Conservation (phyloP, 2,797 vertebrate genomes). For the Pelodytes ibericus region DNA sequence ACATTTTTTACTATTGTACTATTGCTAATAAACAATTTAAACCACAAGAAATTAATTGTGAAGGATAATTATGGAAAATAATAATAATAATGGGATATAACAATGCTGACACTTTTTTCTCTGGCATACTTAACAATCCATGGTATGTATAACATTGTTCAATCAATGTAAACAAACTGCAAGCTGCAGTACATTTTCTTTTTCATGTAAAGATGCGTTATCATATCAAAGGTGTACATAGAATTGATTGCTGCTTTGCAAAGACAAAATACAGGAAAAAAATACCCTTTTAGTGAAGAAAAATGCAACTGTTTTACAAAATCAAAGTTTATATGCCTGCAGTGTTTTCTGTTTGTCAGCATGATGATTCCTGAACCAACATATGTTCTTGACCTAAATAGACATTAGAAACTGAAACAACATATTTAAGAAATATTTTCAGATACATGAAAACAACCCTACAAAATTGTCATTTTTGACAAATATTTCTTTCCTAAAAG, state of each 20-base stretch:
- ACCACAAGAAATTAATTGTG: too few relatives aligned
- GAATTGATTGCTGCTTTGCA: slow-evolving; percentile 41
- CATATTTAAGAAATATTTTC: slow-evolving; percentile 40
- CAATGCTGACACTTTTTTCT: too few relatives aligned
- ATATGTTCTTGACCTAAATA: slow-evolving; percentile 51
- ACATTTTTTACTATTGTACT: too few relatives aligned
- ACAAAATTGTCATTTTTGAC: slow-evolving; percentile 37
- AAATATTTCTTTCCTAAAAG: slow-evolving; percentile 41
- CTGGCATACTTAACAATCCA: too few relatives aligned
- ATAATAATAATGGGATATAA: too few relatives aligned
- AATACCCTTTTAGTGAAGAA: slow-evolving; percentile 13
- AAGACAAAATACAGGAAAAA: slow-evolving; percentile 31
- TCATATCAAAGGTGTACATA: slow-evolving; percentile 45
- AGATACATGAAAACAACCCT: slow-evolving; percentile 30
- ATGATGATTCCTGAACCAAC: slow-evolving; percentile 40
- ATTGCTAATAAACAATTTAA: too few relatives aligned
- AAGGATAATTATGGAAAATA: too few relatives aligned
- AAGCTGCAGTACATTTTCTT: slow-evolving; percentile 31
- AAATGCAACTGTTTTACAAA: slow-evolving; percentile 48
- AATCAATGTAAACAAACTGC: slow-evolving; percentile 25
- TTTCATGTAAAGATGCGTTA: slow-evolving; percentile 38
- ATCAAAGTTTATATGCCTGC: slow-evolving; percentile 41
- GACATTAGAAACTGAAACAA: slow-evolving; percentile 46
- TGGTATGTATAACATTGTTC: neutral
- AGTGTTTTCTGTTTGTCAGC: slow-evolving; percentile 50